phyloP scores from a whole-genome alignment of 1,140 invertebrate genomes.

The Temnothorax nylanderi region DNA sequence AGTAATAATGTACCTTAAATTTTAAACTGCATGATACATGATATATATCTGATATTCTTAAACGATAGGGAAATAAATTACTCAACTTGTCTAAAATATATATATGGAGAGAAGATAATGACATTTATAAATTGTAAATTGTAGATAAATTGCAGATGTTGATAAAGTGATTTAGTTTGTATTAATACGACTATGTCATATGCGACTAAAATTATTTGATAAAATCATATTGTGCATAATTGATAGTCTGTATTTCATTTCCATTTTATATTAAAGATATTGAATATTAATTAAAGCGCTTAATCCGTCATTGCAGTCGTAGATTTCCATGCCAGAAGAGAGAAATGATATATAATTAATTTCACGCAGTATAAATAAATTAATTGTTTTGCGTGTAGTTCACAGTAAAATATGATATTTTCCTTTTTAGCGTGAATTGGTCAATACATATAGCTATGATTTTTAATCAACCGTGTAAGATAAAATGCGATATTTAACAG shows the following conservation, averaged over 20 bases:
- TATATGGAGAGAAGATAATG: background rate
- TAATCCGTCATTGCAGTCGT: slow-evolving; percentile 22
- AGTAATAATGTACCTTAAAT: slow-evolving; percentile 47
- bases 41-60: background rate
- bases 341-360: slow-evolving; percentile 20
- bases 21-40: background rate
- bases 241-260: background rate
- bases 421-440: background rate
- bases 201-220: slow-evolving; percentile 1
- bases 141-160: background rate
- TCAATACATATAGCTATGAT: background rate
- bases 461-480: slow-evolving; percentile 7
- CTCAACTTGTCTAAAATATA: background rate
- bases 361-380: slow-evolving; percentile 4
- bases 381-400: background rate
- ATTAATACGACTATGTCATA: background rate
- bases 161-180: background rate
- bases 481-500: too few species aligned
- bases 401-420: background rate
- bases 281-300: background rate
- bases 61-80: slow-evolving; percentile 13
- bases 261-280: background rate
- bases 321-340: background rate
- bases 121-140: slow-evolving; percentile 1
- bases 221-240: slow-evolving; percentile 1